Evolutionary conservation across 2,113 vertebrate species (phyloP).

Genomic region (Chionomys nivalis): DNA sequence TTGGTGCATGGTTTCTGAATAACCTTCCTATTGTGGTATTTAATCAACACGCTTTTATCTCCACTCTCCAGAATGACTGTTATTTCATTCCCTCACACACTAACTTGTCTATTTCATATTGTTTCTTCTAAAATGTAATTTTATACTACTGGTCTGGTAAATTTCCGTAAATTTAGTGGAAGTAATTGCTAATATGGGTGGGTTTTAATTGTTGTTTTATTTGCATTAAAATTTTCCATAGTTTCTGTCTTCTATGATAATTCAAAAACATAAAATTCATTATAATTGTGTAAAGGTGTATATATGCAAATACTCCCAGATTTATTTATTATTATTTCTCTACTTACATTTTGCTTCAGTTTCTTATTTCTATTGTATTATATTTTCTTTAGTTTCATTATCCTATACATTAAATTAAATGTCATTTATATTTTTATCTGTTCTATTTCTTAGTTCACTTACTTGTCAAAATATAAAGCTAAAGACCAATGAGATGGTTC

Average conservation of each 20-base stretch:
- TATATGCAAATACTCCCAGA: not conserved
- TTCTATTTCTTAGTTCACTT: not conserved
- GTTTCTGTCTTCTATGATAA: not conserved
- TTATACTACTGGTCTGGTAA: not conserved
- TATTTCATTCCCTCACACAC: not conserved
- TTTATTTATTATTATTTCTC: not conserved
- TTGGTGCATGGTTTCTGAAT: not conserved
- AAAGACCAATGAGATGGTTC: not conserved
- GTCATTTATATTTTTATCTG: not conserved
- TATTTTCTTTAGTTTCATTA: not conserved
- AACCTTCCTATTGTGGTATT: not conserved
- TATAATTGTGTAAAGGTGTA: not conserved
- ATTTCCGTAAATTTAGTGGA: not conserved
- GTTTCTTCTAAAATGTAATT: not conserved
- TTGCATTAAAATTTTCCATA: not conserved
- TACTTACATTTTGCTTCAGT: not conserved
- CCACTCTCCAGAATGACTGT: not conserved
- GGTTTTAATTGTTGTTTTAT: not conserved
- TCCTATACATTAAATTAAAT: not conserved
- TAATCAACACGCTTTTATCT: not conserved
- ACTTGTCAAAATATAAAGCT: not conserved
- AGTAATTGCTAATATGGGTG: not conserved
- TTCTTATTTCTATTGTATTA: not conserved
- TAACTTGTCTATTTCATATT: not conserved
- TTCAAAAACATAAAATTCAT: not conserved